Evolutionary conservation across 2,797 vertebrate species (phyloP).

Genomic region (Peromyscus nudipes): DNA sequence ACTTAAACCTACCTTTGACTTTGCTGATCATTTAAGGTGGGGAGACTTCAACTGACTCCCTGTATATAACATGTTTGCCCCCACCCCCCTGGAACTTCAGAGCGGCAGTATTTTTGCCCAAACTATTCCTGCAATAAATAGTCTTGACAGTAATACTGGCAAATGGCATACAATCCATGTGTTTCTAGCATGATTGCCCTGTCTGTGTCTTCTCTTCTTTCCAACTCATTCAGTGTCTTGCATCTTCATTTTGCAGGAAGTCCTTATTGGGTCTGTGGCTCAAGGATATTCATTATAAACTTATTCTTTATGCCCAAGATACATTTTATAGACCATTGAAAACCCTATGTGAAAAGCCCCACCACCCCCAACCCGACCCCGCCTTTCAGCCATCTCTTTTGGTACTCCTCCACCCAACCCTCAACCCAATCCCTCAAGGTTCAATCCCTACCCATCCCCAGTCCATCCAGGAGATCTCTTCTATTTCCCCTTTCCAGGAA

Average conservation of each 20-base stretch:
- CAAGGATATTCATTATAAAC: background rate
- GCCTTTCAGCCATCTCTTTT: background rate
- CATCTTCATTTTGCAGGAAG: background rate
- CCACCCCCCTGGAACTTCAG: background rate
- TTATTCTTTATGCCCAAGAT: background rate
- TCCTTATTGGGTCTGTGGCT: background rate
- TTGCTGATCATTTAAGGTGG: background rate
- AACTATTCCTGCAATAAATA: background rate
- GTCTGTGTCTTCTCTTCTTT: too few species aligned
- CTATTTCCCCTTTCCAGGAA: background rate
- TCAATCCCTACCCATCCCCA: background rate
- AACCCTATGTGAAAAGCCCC: background rate
- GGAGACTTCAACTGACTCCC: background rate
- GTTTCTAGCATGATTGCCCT: background rate
- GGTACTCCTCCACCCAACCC: background rate
- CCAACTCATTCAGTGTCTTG: background rate
- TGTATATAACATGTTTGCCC: background rate
- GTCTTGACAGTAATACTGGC: background rate
- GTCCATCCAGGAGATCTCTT: background rate
- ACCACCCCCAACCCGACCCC: too few species aligned
- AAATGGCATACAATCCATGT: background rate
- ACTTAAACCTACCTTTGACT: constrained; percentile 37
- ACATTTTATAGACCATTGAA: background rate
- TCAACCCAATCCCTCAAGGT: background rate
- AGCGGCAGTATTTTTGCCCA: background rate